Evolutionary conservation across 2,888 invertebrate species (phyloP), one percentile per base, ranked within the genome.

Genomic region (Habroteleia sp.): DNA sequence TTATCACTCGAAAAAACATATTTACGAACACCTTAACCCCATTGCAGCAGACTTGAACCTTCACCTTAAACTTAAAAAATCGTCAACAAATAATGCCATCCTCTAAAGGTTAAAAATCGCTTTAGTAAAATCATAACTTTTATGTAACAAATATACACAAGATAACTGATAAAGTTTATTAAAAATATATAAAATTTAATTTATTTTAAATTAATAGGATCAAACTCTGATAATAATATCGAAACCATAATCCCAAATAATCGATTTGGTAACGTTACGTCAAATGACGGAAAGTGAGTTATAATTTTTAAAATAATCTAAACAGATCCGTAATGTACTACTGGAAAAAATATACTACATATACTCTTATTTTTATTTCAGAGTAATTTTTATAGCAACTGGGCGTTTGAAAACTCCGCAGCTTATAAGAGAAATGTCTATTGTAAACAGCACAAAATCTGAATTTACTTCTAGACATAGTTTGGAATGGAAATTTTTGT

Each of bases 401-500:
- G 96, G 95, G 0, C 92, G 94, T 2, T 90, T 97, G 1, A 92
- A 93, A 84, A 94, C 93, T 10, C 95, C 96, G 0, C 95, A 96
- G 82, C 88, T 97, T 63, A 93, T 97, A 41, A 91, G 95, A 11
- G 97, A 97, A 89, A 94, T 97, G 90, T 94, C 95, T 0, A 90
- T 96, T 1, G 91, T 94, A 6, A 96, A 96, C 85, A 91, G 92
- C 0, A 91, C 91, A 1, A 93, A 94, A 81, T 93, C 92, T 80
- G 97, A 97, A 90, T 98, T 98, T 85, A 95, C 95, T 0, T 97
- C 97, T 0, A 91, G 97, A 14, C 97, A 97, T 85, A 97, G 96
- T 85, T 91, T 98, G 77, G 97, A 98, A 87, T 98, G 97, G 97
- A 97, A 98, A 88, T 98, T 97, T 86, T 89, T 98, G 13, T 97